Evolutionary conservation across 2,888 invertebrate species (phyloP), one percentile per base, ranked within the genome.

Genomic region (Deroplatys truncata): DNA sequence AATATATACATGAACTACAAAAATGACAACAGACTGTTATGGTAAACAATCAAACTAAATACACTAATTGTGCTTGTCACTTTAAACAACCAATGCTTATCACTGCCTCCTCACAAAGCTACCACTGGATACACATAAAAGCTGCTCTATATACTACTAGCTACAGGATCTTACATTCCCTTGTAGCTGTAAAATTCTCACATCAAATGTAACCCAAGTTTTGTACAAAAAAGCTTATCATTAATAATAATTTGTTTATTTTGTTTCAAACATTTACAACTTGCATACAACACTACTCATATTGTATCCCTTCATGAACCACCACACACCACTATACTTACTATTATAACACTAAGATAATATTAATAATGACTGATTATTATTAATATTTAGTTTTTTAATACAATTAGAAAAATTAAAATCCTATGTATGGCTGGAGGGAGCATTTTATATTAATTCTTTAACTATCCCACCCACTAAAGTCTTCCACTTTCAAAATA

Each of bases 401-500:
- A 90, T 88, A 90, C 90, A 88, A 88, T 88, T 90, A 90, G 87
- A 90, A 90, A 90, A 90, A 90, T 84, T 89, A 90, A 90, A 90
- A 90, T 90, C 88, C 90, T 90, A 90, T 84, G 72, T 88, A 84
- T 87, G 87, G 87, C 87, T 90, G 90, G 90, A 90, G 89, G 90
- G 90, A 90, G 89, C 89, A 72, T 89, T 72, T 72, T 84, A 84
- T 84, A 72, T 88, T 72, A 72, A 72, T 72, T 72, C 56, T 72
- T 72, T 72, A 72, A 72, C 56, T 72, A 72, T 72, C 20, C 56
- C 56, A 72, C 56, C 56, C 56, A 72, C 56, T 72, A 72, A 72
- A 72, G 56, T 72, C 56, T 72, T 72, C 56, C 56, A 72, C 56
- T 16, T 87, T 72, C 87, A 87, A 87, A 87, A 87, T 87, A 56